Percentiles rank a stretch among this genome's conserved stretches.
These are phyloP conservation scores for Orthonyx spaldingii DNA, from an alignment of 2,113 vertebrate species.

Conservation along the genomic window DNA sequence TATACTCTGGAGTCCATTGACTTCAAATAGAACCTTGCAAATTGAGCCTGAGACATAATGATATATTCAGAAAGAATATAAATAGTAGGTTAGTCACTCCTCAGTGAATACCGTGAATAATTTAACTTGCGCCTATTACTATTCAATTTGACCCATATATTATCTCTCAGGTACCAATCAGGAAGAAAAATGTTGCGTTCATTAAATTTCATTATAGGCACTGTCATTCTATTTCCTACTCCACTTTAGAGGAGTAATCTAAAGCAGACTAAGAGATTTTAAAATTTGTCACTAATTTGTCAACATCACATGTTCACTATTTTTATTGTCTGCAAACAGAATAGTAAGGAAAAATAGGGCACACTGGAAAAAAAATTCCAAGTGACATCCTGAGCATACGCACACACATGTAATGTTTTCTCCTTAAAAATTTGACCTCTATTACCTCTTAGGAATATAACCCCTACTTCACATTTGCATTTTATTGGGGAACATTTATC, in stretches of 20 bases:
- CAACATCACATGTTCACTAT: not conserved
- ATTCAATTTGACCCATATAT: slow-evolving; percentile 54
- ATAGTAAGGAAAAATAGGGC: not conserved
- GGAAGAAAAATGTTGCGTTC: slow-evolving; percentile 4
- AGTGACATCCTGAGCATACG: not conserved
- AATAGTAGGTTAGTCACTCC: slow-evolving; percentile 62
- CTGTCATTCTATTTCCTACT: not conserved
- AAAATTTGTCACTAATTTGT: not conserved
- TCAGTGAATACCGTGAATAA: slow-evolving; percentile 51
- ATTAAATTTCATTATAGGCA: not conserved
- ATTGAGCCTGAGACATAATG: slow-evolving; percentile 39
- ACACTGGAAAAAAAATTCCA: not conserved
- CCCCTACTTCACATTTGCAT: not conserved
- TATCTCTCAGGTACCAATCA: slow-evolving; percentile 33
- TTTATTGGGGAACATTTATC: not conserved
- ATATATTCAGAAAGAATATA: slow-evolving; percentile 54
- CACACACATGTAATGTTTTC: not conserved
- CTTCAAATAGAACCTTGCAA: slow-evolving; percentile 43
- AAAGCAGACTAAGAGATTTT: not conserved
- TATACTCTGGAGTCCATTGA: slow-evolving; percentile 50
- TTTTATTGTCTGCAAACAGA: not conserved
- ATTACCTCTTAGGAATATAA: not conserved
- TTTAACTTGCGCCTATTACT: not conserved
- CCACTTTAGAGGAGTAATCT: not conserved
- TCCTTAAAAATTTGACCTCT: not conserved